Evolutionary conservation across 2,888 invertebrate species (phyloP).

Genomic region (Metacarcinus magister): DNA sequence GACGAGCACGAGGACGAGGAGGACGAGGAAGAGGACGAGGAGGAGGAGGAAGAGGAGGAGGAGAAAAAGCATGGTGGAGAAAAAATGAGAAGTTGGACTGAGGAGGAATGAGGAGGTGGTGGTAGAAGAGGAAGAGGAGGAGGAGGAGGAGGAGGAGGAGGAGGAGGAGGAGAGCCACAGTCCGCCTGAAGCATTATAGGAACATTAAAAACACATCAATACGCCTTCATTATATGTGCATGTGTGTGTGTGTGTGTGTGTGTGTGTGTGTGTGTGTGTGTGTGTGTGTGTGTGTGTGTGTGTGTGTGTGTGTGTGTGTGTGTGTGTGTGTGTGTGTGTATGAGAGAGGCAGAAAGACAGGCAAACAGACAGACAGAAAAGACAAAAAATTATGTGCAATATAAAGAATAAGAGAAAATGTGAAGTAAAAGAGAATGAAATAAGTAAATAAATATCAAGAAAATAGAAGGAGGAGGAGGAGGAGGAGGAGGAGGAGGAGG

Average conservation of each 20-base stretch:
- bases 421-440: background rate
- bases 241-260: background rate
- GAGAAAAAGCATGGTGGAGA: background rate
- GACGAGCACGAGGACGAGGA: background rate
- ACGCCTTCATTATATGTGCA: background rate
- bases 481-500: background rate
- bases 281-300: background rate
- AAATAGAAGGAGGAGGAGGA: slow-evolving; percentile 34
- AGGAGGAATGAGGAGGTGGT: background rate
- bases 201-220: slow-evolving; percentile 26
- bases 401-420: background rate
- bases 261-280: background rate
- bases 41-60: background rate
- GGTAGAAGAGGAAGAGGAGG: background rate
- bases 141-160: slow-evolving; percentile 26
- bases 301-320: background rate
- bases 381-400: too few relatives aligned
- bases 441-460: background rate
- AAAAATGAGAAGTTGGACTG: background rate
- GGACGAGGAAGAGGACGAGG: background rate
- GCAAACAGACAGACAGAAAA: background rate
- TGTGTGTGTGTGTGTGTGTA: background rate
- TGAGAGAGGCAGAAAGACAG: background rate
- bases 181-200: background rate
- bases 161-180: slow-evolving; percentile 10